phyloP scores from a whole-genome alignment of 2,888 invertebrate genomes.

The Petrolisthes manimaculis region DNA sequence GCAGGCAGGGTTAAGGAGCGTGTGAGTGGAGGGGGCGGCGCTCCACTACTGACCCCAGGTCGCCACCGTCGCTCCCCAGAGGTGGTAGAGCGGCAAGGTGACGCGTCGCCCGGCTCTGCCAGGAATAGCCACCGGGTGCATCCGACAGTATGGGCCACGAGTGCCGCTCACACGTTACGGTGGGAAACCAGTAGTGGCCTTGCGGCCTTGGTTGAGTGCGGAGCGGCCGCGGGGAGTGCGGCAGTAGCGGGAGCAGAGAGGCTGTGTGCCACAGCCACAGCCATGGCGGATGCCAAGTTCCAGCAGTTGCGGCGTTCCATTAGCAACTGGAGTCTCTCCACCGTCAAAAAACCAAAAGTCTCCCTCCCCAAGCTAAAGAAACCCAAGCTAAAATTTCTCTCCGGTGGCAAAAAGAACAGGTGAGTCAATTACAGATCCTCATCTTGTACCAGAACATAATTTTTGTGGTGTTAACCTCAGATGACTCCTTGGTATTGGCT shows the following conservation, averaged over 20 bases:
- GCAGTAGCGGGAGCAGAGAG: constrained; percentile 41
- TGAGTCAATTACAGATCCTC: constrained; percentile 13
- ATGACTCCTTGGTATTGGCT: no score
- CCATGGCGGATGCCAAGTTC: constrained; percentile 55
- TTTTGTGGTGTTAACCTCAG: not conserved
- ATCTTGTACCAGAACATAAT: not conserved
- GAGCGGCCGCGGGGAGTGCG: constrained; percentile 49
- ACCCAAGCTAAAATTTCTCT: constrained; percentile 52
- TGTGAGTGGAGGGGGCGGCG: constrained; percentile 21
- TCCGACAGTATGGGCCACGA: constrained; percentile 47
- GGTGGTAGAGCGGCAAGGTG: constrained; percentile 8
- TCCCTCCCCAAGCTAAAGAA: constrained; percentile 52
- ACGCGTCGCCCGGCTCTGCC: constrained; percentile 30
- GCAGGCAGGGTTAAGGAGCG: constrained; percentile 34
- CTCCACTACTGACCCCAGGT: constrained; percentile 47
- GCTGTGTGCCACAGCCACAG: constrained; percentile 45
- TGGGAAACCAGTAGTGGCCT: constrained; percentile 57
- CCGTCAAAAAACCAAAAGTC: constrained; percentile 60
- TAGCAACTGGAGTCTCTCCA: constrained; percentile 65
- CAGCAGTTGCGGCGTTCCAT: constrained; percentile 60
- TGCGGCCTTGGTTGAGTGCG: constrained; percentile 58
- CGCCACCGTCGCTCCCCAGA: constrained; percentile 30
- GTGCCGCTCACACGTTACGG: constrained; percentile 36
- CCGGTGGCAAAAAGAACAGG: constrained; percentile 48
- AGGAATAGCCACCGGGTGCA: constrained; percentile 60